Evolutionary conservation across 2,113 vertebrate species (phyloP).

Genomic region (Myiagra hebetior): DNA sequence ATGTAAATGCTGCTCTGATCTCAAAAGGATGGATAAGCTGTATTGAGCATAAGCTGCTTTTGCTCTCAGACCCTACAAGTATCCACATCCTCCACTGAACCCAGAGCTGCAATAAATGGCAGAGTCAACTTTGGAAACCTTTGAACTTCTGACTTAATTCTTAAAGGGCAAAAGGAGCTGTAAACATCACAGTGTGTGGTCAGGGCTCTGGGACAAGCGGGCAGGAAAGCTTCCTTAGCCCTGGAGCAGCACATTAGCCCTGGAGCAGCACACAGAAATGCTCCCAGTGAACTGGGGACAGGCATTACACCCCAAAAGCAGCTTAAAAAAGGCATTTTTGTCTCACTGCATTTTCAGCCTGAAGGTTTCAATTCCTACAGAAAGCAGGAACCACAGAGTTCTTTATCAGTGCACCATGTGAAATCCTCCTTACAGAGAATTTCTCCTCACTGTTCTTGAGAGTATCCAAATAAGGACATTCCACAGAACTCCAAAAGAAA

Average conservation of each 20-base stretch:
- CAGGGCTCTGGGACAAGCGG: neutral
- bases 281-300: neutral
- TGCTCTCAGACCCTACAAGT: neutral
- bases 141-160: neutral
- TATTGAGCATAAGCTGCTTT: constrained; percentile 38
- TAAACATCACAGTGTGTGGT: neutral
- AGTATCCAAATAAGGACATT: neutral
- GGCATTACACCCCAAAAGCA: neutral
- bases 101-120: neutral
- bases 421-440: neutral
- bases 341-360: neutral
- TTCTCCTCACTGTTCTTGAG: neutral
- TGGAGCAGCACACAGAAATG: neutral
- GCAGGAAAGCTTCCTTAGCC: neutral
- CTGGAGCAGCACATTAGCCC: neutral
- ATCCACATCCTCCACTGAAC: neutral
- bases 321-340: neutral
- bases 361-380: neutral
- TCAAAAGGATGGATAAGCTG: constrained; percentile 22
- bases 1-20: constrained; percentile 39
- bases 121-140: neutral
- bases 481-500: neutral
- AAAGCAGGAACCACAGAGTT: neutral
- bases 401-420: neutral
- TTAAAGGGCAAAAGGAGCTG: neutral